Base-by-base conservation (phyloP, 2,888 invertebrate genomes). In the Blomia tropicalis region DNA sequence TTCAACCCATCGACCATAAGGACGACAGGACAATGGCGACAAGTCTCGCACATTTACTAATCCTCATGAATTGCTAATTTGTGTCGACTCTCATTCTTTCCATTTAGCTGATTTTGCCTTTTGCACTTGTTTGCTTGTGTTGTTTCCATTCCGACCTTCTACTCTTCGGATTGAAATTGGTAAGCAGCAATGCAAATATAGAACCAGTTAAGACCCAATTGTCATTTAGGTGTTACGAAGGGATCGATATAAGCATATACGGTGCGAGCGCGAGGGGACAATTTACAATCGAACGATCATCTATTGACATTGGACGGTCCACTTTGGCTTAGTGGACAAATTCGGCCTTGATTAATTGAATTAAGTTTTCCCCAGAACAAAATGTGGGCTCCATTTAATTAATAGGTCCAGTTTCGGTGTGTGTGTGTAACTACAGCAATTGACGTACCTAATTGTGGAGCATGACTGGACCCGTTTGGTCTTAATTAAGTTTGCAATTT, bases 31-130 rank as follows among this genome's bases (percentile, higher is more conserved):
- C 51, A 47, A 47, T 11, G 51, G 51, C 51, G 51, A 47, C 51
- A 47, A 47, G 51, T 47, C 51, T n/a, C n/a, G n/a, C n/a, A n/a
- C 51, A 47, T n/a, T 47, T 47, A n/a, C 51, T 47, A 60, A 60
- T n/a, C 17, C 60, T 60, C 60, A 60, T 60, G 60, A 60, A 60
- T 60, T 60, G 60, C 60, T 47, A 60, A 60, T 60, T 43, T 60
- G 51, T 41, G 41, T n/a, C 14, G 41, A n/a, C n/a, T n/a, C n/a
- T n/a, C n/a, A n/a, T n/a, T n/a, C n/a, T n/a, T n/a, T n/a, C n/a
- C n/a, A n/a, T n/a, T n/a, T n/a, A n/a, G n/a, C n/a, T n/a, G n/a
- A n/a, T 41, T 36, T 58, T 47, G 22, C 51, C 7, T 14, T 47
- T 47, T 47, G 51, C 51, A 47, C 51, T 47, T 47, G 51, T 27